phyloP scores from a whole-genome alignment of 92 coral and sea anemone species.

The Phenganax subtilis region DNA sequence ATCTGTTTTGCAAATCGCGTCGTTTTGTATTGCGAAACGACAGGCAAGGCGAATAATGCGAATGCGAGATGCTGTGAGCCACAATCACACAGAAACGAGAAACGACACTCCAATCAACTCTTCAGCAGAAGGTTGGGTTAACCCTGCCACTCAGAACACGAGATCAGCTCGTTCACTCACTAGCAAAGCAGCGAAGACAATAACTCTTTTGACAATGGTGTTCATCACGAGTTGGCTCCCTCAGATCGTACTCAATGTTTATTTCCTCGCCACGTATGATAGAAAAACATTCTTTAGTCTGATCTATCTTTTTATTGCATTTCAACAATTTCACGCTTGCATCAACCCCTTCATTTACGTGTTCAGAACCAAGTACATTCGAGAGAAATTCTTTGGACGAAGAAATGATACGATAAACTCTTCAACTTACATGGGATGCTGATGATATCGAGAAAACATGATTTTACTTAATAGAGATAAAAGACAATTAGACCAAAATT shows the following conservation, averaged over 20 bases:
- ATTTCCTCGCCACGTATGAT: not conserved
- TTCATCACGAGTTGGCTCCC: constrained; percentile 16
- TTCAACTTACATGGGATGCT: not conserved
- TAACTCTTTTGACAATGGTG: constrained; percentile 5
- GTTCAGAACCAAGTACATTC: constrained; percentile 17
- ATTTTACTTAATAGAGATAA: too few species aligned
- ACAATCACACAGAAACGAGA: not conserved
- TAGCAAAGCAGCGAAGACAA: constrained; percentile 22
- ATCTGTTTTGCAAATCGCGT: constrained; percentile 1
- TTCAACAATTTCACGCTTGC: constrained; percentile 14
- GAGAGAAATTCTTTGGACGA: not conserved
- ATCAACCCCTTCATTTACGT: constrained; percentile 27
- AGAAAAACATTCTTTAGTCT: not conserved
- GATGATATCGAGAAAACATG: not conserved
- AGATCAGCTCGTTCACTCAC: not conserved
- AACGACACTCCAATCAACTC: too few species aligned
- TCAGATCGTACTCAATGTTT: not conserved
- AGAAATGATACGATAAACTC: not conserved
- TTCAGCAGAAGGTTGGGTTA: not conserved
- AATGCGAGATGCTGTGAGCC: not conserved
- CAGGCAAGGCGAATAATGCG: constrained; percentile 3
- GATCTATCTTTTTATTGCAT: constrained; percentile 8
- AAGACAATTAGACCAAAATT: too few species aligned
- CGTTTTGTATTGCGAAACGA: constrained; percentile 16
- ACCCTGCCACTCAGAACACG: not conserved